Evolutionary conservation across 2,797 vertebrate species (phyloP).

Genomic region (Malurus leucopterus): DNA sequence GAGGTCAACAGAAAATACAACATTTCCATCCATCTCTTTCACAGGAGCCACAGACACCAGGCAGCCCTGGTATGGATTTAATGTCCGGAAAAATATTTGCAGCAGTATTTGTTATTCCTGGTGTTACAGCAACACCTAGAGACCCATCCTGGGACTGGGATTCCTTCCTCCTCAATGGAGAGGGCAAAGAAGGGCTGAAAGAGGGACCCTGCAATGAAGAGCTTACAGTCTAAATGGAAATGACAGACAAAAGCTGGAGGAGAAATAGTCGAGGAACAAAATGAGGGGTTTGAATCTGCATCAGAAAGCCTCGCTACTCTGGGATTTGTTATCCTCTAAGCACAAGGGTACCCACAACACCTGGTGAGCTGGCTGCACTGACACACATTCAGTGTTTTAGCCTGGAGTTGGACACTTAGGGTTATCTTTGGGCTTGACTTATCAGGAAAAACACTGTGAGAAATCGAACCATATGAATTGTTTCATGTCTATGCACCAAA

Average conservation of each 20-base stretch:
- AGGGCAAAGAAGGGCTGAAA: background rate
- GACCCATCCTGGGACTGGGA: conserved; percentile 22
- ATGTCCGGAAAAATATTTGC: background rate
- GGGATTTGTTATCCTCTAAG: background rate
- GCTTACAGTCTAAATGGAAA: background rate
- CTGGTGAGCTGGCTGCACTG: background rate
- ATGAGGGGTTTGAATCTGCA: background rate
- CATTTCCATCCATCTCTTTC: background rate
- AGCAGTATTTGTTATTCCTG: background rate
- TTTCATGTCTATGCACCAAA: background rate
- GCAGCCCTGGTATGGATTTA: background rate
- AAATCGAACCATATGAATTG: background rate
- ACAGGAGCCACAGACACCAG: background rate
- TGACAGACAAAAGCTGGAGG: background rate
- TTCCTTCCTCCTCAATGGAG: background rate
- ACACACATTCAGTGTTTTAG: background rate
- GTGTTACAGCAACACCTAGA: conserved; percentile 55
- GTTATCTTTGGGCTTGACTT: background rate
- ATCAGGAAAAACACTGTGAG: background rate
- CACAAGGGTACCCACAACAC: background rate
- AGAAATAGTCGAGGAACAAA: background rate
- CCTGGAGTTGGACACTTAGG: background rate
- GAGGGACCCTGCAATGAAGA: background rate
- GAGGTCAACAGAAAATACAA: background rate
- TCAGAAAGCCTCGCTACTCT: background rate